These are phyloP conservation scores for Choristoneura rosaceana DNA, from an alignment of 2,888 invertebrate genomes.

Conservation along the genomic window DNA sequence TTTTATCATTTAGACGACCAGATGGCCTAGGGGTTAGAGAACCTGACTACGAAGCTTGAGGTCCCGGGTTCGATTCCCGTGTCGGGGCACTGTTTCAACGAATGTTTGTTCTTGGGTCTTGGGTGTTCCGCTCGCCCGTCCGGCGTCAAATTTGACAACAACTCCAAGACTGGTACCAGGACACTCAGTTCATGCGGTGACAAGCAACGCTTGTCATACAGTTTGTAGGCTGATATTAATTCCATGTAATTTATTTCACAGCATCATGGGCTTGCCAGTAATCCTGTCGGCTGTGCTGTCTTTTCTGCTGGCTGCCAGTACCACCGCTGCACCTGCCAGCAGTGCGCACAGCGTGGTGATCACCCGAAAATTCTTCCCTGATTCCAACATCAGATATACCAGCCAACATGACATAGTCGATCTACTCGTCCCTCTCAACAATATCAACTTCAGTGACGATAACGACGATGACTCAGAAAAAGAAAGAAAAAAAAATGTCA, in stretches of 20 bases:
- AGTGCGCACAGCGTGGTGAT: background rate
- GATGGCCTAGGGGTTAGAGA: too few species aligned
- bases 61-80: too few species aligned
- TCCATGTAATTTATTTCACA: slow-evolving; percentile 17
- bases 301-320: slow-evolving; percentile 4
- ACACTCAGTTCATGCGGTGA: too few species aligned
- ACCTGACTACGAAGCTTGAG: too few species aligned
- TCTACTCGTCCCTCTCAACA: slow-evolving; percentile 27
- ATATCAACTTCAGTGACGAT: slow-evolving; percentile 33
- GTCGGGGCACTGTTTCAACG: too few species aligned
- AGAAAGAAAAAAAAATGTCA: background rate
- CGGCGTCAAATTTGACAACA: too few species aligned
- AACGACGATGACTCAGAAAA: background rate
- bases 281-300: background rate
- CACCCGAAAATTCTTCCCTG: slow-evolving; percentile 18
- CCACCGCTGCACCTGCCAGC: background rate
- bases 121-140: too few species aligned
- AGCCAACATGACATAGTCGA: slow-evolving; percentile 27
- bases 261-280: slow-evolving; percentile 9
- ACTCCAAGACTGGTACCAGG: too few species aligned
- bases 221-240: too few species aligned
- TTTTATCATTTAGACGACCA: too few species aligned
- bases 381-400: slow-evolving; percentile 24
- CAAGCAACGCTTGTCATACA: too few species aligned
- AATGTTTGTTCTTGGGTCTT: too few species aligned